phyloP scores from a whole-genome alignment of 2,113 vertebrate species.

The Dinomys branickii region DNA sequence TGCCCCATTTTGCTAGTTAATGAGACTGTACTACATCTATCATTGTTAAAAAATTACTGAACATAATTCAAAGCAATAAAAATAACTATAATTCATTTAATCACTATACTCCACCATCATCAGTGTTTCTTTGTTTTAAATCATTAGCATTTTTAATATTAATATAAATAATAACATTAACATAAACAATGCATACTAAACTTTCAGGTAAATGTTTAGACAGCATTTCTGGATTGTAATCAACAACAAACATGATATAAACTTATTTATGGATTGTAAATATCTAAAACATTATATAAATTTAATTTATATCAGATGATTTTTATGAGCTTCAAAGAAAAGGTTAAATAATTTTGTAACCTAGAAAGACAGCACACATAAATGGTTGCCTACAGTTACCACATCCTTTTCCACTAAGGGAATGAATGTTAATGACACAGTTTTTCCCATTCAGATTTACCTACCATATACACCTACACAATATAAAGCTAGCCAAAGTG shows the following conservation, averaged over 20 bases:
- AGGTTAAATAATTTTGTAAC: not conserved
- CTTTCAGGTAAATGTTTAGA: not conserved
- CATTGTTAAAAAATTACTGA: not conserved
- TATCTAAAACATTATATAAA: not conserved
- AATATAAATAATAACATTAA: not conserved
- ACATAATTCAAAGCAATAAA: not conserved
- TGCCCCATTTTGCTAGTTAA: not conserved
- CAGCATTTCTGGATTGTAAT: not conserved
- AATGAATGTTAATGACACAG: not conserved
- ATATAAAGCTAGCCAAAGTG: not conserved
- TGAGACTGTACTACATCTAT: not conserved
- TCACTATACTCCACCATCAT: not conserved
- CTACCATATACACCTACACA: not conserved
- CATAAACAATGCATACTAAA: not conserved
- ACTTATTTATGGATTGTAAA: no score
- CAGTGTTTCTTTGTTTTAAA: not conserved
- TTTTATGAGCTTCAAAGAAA: not conserved
- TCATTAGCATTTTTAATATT: not conserved
- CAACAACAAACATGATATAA: not conserved
- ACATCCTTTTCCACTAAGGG: not conserved
- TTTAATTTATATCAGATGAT: not conserved
- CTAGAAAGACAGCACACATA: not conserved
- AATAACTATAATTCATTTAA: not conserved
- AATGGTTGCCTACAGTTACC: not conserved
- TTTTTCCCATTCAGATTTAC: not conserved